Evolutionary conservation across 92 coral and sea anemone genomes (phyloP).

Genomic region (Pocillopora grandis): DNA sequence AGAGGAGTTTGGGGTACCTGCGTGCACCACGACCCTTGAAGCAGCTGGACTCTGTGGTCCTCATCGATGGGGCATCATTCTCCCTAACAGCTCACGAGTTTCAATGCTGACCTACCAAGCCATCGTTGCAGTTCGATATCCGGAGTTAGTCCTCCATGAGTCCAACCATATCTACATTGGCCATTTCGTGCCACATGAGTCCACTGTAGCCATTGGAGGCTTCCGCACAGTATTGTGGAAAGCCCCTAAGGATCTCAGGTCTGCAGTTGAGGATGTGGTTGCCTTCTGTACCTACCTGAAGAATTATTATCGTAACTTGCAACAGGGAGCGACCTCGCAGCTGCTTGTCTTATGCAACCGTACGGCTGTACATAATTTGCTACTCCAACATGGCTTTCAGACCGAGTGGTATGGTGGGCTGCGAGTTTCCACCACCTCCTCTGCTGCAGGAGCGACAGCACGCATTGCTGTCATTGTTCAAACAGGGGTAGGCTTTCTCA

Average conservation of each 20-base stretch:
- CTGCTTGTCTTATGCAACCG: not conserved
- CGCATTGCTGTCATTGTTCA: not conserved
- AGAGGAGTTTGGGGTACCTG: not conserved
- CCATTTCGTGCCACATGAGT: not conserved
- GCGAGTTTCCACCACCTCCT: not conserved
- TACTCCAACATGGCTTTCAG: not conserved
- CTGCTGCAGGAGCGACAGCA: not conserved
- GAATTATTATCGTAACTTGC: no score
- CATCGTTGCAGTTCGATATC: not conserved
- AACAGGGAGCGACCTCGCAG: not conserved
- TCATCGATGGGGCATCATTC: not conserved
- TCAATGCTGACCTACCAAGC: not conserved
- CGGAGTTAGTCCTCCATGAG: not conserved
- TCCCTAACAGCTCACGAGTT: not conserved
- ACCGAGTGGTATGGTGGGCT: not conserved
- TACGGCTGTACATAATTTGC: not conserved
- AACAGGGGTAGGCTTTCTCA: not conserved
- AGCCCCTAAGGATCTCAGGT: not conserved
- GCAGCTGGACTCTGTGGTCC: not conserved
- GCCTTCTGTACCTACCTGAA: no score
- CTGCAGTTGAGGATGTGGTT: not conserved
- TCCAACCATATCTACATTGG: not conserved
- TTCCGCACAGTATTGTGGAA: not conserved
- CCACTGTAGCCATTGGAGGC: not conserved
- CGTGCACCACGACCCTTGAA: not conserved